phyloP scores from a whole-genome alignment of 2,797 vertebrate genomes.

The Lateolabrax maculatus region DNA sequence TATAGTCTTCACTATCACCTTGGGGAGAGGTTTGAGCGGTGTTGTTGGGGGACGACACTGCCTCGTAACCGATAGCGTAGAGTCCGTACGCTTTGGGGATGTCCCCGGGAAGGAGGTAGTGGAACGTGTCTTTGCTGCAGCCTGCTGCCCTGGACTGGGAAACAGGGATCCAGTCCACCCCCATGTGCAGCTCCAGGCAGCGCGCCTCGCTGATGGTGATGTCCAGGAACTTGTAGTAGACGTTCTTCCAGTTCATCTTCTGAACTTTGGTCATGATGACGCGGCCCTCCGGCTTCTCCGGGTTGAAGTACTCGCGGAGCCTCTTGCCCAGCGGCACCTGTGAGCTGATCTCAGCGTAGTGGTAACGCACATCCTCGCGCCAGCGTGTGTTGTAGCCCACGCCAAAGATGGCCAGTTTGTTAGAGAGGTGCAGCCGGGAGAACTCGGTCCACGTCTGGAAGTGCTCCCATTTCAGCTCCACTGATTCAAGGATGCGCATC shows the following conservation, averaged over 20 bases:
- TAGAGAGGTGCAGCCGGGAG: conserved; percentile 96
- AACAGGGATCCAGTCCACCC: conserved; percentile 96
- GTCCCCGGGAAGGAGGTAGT: conserved; percentile 95
- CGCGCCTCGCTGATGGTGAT: conserved; percentile 98
- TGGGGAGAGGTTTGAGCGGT: conserved; percentile 23
- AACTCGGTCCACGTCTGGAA: conserved; percentile 99
- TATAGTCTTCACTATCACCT: conserved; percentile 39
- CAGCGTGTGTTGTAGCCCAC: conserved; percentile 98
- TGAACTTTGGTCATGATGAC: conserved; percentile 97
- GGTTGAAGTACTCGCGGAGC: conserved; percentile 98
- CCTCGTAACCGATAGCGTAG: conserved; percentile 94
- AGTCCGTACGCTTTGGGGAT: conserved; percentile 96
- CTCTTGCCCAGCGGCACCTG: conserved; percentile 97
- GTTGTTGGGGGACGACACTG: conserved; percentile 38
- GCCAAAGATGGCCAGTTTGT: conserved; percentile 98
- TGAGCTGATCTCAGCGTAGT: conserved; percentile 98
- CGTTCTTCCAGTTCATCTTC: conserved; percentile 99
- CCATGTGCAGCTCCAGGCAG: conserved; percentile 97
- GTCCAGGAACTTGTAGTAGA: conserved; percentile 98
- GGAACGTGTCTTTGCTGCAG: conserved; percentile 89
- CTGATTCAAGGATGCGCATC: conserved; percentile 95
- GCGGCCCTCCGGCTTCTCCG: conserved; percentile 95
- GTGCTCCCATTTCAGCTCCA: conserved; percentile 97
- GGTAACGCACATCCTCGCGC: conserved; percentile 97
- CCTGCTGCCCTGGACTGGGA: conserved; percentile 90